Conservation (phyloP, 1,140 invertebrate species). For the Danaus plexippus region DNA sequence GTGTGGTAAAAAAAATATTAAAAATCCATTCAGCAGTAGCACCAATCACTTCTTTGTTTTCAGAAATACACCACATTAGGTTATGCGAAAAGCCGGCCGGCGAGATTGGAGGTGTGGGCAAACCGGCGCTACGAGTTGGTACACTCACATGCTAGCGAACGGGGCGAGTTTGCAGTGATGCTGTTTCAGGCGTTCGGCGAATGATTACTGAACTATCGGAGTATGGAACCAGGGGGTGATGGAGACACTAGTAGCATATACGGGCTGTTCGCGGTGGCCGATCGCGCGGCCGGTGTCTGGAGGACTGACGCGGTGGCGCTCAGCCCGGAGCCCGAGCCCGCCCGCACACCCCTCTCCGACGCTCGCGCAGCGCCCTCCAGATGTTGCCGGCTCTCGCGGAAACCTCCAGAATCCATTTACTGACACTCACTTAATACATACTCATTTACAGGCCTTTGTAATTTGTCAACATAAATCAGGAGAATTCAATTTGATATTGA, state of each 20-base stretch:
- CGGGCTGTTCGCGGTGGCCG: slow-evolving; percentile 50
- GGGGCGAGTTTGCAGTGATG: too few relatives aligned
- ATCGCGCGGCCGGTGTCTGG: slow-evolving; percentile 65
- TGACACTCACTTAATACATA: slow-evolving; percentile 12
- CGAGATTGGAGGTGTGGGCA: too few relatives aligned
- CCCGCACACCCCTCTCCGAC: slow-evolving; percentile 52
- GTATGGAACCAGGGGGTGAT: slow-evolving; percentile 8
- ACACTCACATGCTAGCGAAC: too few relatives aligned
- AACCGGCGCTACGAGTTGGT: too few relatives aligned
- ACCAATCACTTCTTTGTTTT: too few relatives aligned
- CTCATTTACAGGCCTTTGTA: slow-evolving; percentile 7
- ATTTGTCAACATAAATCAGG: slow-evolving; percentile 19
- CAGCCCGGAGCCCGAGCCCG: slow-evolving; percentile 49
- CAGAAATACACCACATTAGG: too few relatives aligned
- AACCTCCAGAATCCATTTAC: slow-evolving; percentile 45
- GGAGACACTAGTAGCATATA: slow-evolving; percentile 28
- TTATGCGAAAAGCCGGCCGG: too few relatives aligned
- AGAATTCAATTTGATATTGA: too few relatives aligned
- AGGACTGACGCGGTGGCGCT: slow-evolving; percentile 56
- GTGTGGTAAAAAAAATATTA: too few relatives aligned
- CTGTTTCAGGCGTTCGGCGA: slow-evolving; percentile 20
- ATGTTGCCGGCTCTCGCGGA: slow-evolving; percentile 47
- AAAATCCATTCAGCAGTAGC: too few relatives aligned
- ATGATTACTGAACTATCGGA: slow-evolving; percentile 23
- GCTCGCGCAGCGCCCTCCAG: slow-evolving; percentile 55